Evolutionary conservation across 2,113 vertebrate genomes (phyloP).

Genomic region (Coturnix japonica): DNA sequence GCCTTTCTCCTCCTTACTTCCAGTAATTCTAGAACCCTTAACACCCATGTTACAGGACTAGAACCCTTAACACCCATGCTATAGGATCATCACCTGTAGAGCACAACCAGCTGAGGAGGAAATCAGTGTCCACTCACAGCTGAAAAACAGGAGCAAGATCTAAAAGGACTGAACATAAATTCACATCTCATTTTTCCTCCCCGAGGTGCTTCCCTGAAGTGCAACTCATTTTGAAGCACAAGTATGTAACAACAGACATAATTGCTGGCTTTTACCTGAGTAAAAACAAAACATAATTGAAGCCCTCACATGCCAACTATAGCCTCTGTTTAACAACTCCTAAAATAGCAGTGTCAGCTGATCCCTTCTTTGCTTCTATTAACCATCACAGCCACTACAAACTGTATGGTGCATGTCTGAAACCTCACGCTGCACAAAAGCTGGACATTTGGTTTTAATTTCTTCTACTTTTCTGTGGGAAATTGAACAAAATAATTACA

Average conservation of each 20-base stretch:
- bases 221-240: background rate
- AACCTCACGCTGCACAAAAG: background rate
- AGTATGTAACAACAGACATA: background rate
- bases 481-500: constrained; percentile 25
- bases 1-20: background rate
- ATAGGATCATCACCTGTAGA: background rate
- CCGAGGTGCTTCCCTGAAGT: background rate
- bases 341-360: background rate
- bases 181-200: background rate
- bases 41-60: background rate
- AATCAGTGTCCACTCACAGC: background rate
- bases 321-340: background rate
- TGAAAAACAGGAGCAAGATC: background rate
- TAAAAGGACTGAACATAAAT: background rate
- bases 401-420: background rate
- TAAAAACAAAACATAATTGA: background rate
- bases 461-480: background rate
- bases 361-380: background rate
- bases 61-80: background rate
- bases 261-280: background rate
- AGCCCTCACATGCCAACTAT: accelerated
- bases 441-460: background rate
- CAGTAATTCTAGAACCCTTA: background rate
- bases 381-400: background rate
- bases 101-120: background rate